phyloP scores from a whole-genome alignment of 2,113 vertebrate genomes.

The Gobius niger region DNA sequence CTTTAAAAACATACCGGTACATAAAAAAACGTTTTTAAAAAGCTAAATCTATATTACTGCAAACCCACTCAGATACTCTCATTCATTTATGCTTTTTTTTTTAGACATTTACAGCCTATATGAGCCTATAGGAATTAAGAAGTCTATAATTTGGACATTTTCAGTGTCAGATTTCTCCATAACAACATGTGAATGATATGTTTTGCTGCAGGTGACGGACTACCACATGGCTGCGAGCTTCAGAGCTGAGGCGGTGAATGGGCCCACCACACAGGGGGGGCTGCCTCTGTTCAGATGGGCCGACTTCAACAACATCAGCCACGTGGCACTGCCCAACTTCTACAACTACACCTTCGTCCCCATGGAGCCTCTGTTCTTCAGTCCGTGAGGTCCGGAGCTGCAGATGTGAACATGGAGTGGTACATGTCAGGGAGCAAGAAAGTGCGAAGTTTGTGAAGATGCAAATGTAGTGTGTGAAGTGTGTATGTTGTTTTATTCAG shows the following conservation, averaged over 20 bases:
- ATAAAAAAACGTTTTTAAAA: too few relatives aligned
- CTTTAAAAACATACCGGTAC: too few relatives aligned
- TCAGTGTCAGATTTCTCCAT: too few relatives aligned
- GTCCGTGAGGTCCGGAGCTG: constrained; percentile 51
- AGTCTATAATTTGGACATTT: too few relatives aligned
- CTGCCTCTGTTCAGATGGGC: constrained; percentile 85
- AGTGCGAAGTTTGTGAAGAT: not conserved
- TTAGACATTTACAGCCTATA: too few relatives aligned
- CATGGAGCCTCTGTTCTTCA: constrained; percentile 82
- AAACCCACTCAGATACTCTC: too few relatives aligned
- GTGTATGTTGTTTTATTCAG: not conserved
- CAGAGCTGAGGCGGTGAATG: constrained; percentile 81
- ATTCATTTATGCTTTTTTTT: too few relatives aligned
- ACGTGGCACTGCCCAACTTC: constrained; percentile 80
- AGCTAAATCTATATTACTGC: too few relatives aligned
- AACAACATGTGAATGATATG: too few relatives aligned
- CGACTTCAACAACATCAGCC: constrained; percentile 78
- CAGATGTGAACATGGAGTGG: not conserved
- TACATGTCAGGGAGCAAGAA: not conserved
- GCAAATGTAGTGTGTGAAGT: not conserved
- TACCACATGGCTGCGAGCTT: constrained; percentile 78
- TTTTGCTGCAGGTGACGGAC: constrained; percentile 81
- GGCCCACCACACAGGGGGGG: constrained; percentile 82
- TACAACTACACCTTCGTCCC: constrained; percentile 86
- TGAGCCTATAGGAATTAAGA: too few relatives aligned